Conservation (phyloP, 2,113 vertebrate genomes). For the Oryzias curvinotus region DNA sequence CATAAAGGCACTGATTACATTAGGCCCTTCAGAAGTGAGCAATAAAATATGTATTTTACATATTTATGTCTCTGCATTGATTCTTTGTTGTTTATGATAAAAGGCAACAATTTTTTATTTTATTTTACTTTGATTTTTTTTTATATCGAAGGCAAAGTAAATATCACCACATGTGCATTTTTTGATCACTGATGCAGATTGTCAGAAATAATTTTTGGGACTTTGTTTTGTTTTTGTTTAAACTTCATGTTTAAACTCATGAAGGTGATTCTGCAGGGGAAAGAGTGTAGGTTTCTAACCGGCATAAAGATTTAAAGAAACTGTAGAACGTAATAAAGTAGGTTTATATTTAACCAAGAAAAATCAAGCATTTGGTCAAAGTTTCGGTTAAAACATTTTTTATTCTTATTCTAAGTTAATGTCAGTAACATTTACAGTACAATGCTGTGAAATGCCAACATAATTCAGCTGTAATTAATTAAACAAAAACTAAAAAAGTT, state of each 20-base stretch:
- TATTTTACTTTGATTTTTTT: constrained; percentile 3
- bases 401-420: too few relatives aligned
- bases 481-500: too few relatives aligned
- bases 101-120: not conserved
- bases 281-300: not conserved
- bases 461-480: too few relatives aligned
- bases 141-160: constrained; percentile 8
- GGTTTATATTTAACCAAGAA: not conserved
- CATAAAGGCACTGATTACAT: too few relatives aligned
- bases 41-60: too few relatives aligned
- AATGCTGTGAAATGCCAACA: too few relatives aligned
- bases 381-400: too few relatives aligned
- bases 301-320: not conserved
- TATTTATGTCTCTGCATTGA: not conserved
- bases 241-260: not conserved
- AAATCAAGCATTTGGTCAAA: too few relatives aligned
- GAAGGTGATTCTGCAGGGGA: not conserved
- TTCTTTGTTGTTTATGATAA: constrained; percentile 13
- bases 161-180: not conserved
- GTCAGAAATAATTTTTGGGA: not conserved
- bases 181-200: not conserved
- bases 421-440: too few relatives aligned
- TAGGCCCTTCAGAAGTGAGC: too few relatives aligned
- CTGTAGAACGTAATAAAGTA: not conserved
- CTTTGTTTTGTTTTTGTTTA: not conserved